Percentiles rank a stretch among this genome's conserved stretches.
Conservation (phyloP, 1,140 invertebrate species). For the Cherax quadricarinatus region DNA sequence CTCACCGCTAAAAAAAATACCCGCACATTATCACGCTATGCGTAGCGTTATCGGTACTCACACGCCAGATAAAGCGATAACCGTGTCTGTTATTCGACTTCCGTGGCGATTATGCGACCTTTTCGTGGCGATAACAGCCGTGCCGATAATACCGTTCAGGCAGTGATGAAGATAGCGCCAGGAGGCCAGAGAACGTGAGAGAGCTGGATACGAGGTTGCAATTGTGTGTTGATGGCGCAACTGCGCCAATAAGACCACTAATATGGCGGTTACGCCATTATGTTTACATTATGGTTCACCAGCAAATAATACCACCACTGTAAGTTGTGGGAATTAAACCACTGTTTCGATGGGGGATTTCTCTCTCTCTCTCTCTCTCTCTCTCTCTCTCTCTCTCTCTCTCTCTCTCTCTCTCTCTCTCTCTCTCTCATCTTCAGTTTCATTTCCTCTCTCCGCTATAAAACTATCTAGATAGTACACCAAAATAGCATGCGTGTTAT, state of each 20-base stretch:
- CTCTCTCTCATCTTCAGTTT: constrained; percentile 2
- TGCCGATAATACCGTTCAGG: no score
- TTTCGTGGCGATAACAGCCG: no score
- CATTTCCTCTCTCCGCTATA: not conserved
- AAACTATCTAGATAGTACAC: not conserved
- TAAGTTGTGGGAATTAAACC: constrained; percentile 8
- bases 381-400: constrained; percentile 32
- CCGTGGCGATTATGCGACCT: no score
- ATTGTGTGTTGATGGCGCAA: not conserved
- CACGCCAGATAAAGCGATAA: no score
- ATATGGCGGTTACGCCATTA: not conserved
- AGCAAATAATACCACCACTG: not conserved
- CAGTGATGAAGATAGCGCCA: no score
- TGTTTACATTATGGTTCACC: not conserved
- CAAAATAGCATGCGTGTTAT: not conserved
- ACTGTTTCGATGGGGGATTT: not conserved
- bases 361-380: constrained; percentile 22
- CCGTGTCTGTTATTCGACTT: no score
- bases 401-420: not conserved
- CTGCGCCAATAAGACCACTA: not conserved
- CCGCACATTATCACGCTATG: no score
- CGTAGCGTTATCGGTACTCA: no score
- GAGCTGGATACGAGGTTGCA: not conserved
- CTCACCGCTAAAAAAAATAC: no score
- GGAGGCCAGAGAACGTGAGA: no score